phyloP scores from a whole-genome alignment of 2,797 vertebrate genomes.

The Dendrocincla fuliginosa region DNA sequence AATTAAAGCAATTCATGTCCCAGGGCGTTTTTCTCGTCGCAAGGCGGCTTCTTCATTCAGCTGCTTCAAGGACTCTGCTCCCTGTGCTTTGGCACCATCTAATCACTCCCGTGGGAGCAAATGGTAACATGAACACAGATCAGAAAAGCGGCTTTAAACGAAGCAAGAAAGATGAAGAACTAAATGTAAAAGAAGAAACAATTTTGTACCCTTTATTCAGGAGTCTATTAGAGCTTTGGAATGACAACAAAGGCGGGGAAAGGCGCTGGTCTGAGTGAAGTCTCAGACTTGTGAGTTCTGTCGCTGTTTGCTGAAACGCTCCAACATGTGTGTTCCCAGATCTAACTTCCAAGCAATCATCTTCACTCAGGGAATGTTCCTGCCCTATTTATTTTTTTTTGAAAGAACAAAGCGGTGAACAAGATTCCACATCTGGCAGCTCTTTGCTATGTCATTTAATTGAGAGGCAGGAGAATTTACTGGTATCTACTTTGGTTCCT shows the following conservation, averaged over 20 bases:
- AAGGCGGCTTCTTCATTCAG: neutral
- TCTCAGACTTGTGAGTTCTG: neutral
- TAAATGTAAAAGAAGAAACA: neutral
- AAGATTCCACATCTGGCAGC: neutral
- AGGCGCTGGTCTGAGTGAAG: neutral
- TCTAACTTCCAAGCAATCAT: neutral
- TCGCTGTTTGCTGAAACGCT: neutral
- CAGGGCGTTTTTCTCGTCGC: neutral
- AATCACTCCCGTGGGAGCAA: neutral
- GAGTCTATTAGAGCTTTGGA: neutral
- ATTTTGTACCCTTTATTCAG: neutral
- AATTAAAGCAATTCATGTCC: constrained; percentile 52
- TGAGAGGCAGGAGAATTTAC: neutral
- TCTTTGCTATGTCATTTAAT: neutral
- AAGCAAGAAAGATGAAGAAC: neutral
- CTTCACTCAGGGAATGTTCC: neutral
- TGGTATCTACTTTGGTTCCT: neutral
- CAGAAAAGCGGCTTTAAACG: neutral
- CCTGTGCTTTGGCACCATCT: neutral
- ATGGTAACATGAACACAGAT: neutral
- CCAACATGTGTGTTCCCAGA: neutral
- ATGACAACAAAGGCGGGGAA: neutral
- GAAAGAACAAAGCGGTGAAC: neutral
- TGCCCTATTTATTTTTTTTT: neutral
- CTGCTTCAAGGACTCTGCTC: constrained; percentile 19